These are phyloP conservation scores for Chironomus tentans DNA, from an alignment of 2,888 invertebrate genomes.

Conservation along the genomic window DNA sequence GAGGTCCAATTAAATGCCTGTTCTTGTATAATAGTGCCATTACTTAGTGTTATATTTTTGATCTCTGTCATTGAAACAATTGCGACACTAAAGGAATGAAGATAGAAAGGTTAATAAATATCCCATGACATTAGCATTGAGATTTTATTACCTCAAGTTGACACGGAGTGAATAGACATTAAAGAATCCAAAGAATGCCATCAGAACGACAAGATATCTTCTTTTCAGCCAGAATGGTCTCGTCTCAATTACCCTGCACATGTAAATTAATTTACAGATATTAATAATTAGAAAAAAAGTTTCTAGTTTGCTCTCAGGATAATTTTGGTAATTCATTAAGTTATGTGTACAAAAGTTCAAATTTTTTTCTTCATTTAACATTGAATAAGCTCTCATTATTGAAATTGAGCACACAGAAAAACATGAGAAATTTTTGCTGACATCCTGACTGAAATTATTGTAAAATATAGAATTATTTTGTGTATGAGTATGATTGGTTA, in stretches of 20 bases:
- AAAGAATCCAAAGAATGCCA: conserved; percentile 79
- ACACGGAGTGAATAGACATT: conserved; percentile 75
- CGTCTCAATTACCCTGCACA: conserved; percentile 6
- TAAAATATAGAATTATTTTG: too few species aligned
- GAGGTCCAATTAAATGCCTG: conserved; percentile 75
- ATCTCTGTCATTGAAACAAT: conserved; percentile 87
- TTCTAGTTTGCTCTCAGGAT: too few species aligned
- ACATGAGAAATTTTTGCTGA: too few species aligned
- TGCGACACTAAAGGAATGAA: conserved; percentile 56
- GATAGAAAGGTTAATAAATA: background rate
- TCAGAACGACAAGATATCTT: conserved; percentile 61
- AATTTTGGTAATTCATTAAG: too few species aligned
- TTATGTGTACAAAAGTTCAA: too few species aligned
- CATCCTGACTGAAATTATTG: too few species aligned
- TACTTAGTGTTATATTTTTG: conserved; percentile 49
- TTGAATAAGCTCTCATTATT: too few species aligned
- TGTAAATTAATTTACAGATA: background rate
- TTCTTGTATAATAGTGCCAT: conserved; percentile 54
- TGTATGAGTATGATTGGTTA: too few species aligned
- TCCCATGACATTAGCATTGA: background rate
- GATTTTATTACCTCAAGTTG: conserved; percentile 48
- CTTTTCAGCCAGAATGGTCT: conserved; percentile 58
- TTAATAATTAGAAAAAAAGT: too few species aligned
- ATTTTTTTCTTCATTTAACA: too few species aligned
- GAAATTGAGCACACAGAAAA: too few species aligned